Percentiles rank a stretch among this genome's conserved stretches.
phyloP scores from a whole-genome alignment of 2,888 invertebrate genomes.

The Creontiades dilutus region DNA sequence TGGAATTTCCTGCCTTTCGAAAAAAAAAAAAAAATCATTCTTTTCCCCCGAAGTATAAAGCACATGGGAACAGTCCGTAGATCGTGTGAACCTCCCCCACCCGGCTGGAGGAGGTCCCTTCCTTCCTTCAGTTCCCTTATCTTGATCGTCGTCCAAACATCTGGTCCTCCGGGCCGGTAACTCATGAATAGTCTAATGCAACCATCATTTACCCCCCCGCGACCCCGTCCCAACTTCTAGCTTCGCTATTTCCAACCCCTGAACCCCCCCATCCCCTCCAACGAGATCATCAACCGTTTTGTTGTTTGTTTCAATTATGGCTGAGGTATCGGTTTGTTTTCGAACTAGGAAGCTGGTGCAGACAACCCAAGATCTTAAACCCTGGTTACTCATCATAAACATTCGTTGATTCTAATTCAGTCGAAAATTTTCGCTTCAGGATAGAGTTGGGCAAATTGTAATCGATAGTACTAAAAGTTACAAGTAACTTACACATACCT shows the following conservation, averaged over 20 bases:
- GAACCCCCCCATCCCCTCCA: too few species aligned
- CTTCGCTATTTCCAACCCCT: not conserved
- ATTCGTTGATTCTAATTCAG: too few species aligned
- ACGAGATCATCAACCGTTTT: conserved; percentile 24
- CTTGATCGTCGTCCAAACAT: conserved; percentile 66
- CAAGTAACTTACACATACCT: too few species aligned
- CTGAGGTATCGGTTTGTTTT: not conserved
- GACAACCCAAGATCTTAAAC: too few species aligned
- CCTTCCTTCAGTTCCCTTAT: conserved; percentile 48
- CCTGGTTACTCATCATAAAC: too few species aligned
- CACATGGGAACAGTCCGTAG: conserved; percentile 62
- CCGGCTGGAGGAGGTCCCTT: not conserved
- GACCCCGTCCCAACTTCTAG: not conserved
- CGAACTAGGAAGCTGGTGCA: too few species aligned
- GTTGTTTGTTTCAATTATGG: conserved; percentile 59
- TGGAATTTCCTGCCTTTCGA: not conserved
- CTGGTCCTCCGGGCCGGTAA: conserved; percentile 53
- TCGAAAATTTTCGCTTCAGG: too few species aligned
- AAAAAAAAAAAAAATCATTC: conserved; percentile 7
- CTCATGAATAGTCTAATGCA: conserved; percentile 66
- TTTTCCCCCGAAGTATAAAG: conserved; percentile 54
- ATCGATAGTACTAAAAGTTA: too few species aligned
- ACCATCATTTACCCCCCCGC: conserved; percentile 51
- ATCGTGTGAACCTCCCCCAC: conserved; percentile 67
- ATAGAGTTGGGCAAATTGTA: too few species aligned